phyloP scores from a whole-genome alignment of 1,140 invertebrate species.

The Brachionus calyciflorus region DNA sequence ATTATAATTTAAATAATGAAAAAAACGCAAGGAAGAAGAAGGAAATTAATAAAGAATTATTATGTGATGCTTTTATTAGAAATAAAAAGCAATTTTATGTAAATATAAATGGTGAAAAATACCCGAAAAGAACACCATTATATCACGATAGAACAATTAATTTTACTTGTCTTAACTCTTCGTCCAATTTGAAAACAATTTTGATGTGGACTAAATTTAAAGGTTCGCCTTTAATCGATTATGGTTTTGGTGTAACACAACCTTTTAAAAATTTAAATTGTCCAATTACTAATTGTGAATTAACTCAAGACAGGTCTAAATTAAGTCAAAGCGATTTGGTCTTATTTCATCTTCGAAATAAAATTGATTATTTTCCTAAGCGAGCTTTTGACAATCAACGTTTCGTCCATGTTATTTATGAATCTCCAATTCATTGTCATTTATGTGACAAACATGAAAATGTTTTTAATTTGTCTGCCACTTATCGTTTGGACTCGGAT shows the following conservation, averaged over 20 bases:
- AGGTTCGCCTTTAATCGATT: no score
- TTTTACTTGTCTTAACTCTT: neutral
- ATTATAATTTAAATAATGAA: no score
- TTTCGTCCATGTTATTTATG: neutral
- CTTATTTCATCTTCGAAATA: neutral
- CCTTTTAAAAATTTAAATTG: neutral
- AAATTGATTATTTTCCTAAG: neutral
- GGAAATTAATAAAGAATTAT: no score
- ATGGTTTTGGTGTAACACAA: neutral
- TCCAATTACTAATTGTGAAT: slow-evolving; percentile 1
- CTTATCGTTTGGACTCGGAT: slow-evolving; percentile 51
- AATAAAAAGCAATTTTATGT: neutral
- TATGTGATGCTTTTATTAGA: no score
- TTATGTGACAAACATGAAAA: neutral
- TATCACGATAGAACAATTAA: neutral
- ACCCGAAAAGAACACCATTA: neutral
- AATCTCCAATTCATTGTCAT: neutral
- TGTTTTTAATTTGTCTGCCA: slow-evolving; percentile 52
- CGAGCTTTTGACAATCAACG: neutral
- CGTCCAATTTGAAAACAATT: neutral
- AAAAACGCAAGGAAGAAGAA: no score
- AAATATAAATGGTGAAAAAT: neutral
- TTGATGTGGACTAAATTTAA: neutral
- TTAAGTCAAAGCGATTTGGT: neutral
- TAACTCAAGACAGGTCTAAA: neutral